These are phyloP conservation scores for Drosophila recens DNA, from an alignment of 2,888 invertebrate species.

Conservation along the genomic window DNA sequence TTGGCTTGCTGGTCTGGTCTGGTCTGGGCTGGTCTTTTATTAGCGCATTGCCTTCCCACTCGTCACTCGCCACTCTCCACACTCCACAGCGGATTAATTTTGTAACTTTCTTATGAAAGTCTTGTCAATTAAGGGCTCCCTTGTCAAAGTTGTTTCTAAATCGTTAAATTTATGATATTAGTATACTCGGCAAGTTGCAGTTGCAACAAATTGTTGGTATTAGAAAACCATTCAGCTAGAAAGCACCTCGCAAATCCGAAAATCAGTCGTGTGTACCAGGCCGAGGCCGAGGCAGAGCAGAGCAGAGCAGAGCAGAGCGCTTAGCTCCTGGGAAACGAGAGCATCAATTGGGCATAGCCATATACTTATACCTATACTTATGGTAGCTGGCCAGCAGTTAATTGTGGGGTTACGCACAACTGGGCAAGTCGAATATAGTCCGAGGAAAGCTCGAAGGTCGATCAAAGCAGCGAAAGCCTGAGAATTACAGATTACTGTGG, in stretches of 20 bases:
- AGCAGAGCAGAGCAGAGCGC: slow-evolving; percentile 41
- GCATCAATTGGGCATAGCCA: slow-evolving; percentile 39
- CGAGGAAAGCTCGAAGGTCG: slow-evolving; percentile 43
- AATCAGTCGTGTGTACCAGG: slow-evolving; percentile 49
- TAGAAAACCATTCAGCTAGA: slow-evolving; percentile 47
- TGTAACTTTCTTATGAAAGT: slow-evolving; percentile 77
- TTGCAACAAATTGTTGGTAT: slow-evolving; percentile 21
- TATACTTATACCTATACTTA: background rate
- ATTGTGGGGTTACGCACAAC: slow-evolving; percentile 50
- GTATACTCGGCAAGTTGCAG: slow-evolving; percentile 2
- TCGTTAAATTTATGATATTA: slow-evolving; percentile 15
- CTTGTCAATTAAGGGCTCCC: slow-evolving; percentile 65
- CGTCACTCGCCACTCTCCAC: slow-evolving; percentile 7
- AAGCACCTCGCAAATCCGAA: slow-evolving; percentile 21
- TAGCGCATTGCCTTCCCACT: slow-evolving; percentile 35
- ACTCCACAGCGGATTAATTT: slow-evolving; percentile 53
- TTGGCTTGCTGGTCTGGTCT: slow-evolving; percentile 16
- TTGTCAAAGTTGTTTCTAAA: slow-evolving; percentile 6
- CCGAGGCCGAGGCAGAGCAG: too few species aligned
- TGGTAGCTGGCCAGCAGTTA: slow-evolving; percentile 20
- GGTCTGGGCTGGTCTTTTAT: slow-evolving; percentile 28
- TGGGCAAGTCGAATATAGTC: slow-evolving; percentile 41
- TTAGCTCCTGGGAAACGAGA: slow-evolving; percentile 40
- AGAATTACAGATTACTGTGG: background rate
- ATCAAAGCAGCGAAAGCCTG: slow-evolving; percentile 21